phyloP scores from a whole-genome alignment of 2,797 vertebrate genomes.

The Chiloscyllium punctatum region DNA sequence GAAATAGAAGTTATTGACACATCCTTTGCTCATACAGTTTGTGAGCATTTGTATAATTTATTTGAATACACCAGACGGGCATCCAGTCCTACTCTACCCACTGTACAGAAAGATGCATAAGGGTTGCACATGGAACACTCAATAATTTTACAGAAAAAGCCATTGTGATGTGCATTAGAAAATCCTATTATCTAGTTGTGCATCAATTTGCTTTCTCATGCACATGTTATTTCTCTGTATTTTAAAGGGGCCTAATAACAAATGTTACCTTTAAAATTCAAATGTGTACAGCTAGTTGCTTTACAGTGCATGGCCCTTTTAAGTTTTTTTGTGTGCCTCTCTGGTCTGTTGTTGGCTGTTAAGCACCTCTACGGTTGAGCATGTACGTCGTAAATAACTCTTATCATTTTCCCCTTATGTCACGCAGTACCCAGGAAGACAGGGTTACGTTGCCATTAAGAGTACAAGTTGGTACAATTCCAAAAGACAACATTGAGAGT shows the following conservation, averaged over 20 bases:
- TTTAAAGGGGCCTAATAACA: not conserved
- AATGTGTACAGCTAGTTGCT: not conserved
- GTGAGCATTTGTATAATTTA: not conserved
- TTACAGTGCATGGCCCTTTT: not conserved
- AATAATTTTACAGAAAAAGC: not conserved
- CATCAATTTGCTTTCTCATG: not conserved
- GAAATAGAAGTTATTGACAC: not conserved
- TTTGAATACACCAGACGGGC: not conserved
- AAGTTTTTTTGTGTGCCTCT: not conserved
- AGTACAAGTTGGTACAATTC: not conserved
- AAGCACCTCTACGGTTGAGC: not conserved
- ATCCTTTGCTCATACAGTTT: not conserved
- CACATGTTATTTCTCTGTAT: not conserved
- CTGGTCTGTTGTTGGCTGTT: not conserved
- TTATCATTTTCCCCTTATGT: not conserved
- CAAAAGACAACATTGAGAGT: not conserved
- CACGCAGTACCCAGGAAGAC: not conserved
- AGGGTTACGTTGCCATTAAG: not conserved
- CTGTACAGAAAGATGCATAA: not conserved
- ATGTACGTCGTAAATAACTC: not conserved
- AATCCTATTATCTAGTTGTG: not conserved
- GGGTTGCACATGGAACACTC: not conserved
- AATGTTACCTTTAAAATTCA: not conserved
- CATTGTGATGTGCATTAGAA: not conserved
- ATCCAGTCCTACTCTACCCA: not conserved